Base-by-base conservation (phyloP, 2,113 vertebrate species). In the Megaceryle torquata region DNA sequence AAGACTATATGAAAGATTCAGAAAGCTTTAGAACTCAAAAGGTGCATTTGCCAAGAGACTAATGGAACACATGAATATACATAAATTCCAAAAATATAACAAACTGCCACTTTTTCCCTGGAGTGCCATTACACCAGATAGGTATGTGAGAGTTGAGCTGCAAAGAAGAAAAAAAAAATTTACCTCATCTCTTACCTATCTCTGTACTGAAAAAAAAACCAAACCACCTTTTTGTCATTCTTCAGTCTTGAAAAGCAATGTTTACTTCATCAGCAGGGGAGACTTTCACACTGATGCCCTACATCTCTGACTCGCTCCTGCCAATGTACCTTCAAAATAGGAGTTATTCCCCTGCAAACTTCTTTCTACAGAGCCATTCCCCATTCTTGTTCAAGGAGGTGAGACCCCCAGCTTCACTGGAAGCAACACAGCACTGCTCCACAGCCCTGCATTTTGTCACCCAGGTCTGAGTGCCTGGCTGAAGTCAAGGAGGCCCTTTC, bases 21-120 rank as follows among this genome's bases (percentile, higher is more conserved):
- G 80, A 94, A 88, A 85, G 60, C 82, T 84, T 96, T 63, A 91
- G 53, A 79, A 39, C 80, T 94, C 74, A 93, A 92, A 95, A 94
- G 46, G 88, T 57, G 59, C 25, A 53, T 57, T 86, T 93, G 64
- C 80, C 72, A 86, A 85, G 86, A 88, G 85, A 80, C 75, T 93
- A 91, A 92, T 69, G 71, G 87, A 95, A 82, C 63, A 61, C 43
- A 53, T 65, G 60, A 88, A 77, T 93, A 93, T 91, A 95, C 83
- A 89, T 50, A 63, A 82, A 83, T 75, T 65, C 57, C 71, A 83
- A 91, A 97, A 89, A 77, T 78, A 48, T n/a, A 83, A 80, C 63
- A 89, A 89, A 86, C 56, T 81, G 69, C 46, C 78, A 21, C 72
- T 84, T 96, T 94, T 33, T 84, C 68, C 59, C 63, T 64, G 24